Evolutionary conservation across 2,888 invertebrate species (phyloP), one percentile per base, ranked within the genome.

Genomic region (Cataglyphis albicans): DNA sequence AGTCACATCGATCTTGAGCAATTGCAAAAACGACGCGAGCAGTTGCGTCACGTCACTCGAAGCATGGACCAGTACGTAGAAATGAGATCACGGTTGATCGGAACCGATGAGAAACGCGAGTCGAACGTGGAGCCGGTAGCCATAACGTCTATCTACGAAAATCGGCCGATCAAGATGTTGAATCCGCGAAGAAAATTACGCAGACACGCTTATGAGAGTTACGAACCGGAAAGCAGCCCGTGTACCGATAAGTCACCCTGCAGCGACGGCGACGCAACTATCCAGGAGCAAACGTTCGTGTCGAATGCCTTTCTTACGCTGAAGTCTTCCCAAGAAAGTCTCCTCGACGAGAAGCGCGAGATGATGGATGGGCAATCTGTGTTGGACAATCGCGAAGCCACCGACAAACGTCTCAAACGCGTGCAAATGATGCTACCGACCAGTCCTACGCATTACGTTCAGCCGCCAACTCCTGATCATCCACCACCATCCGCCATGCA

Each of bases 381-480:
- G 25, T 81, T 81, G 9, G 93, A 92, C 21, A 85, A 76, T 18
- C 90, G 88, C 12, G 92, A 93, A 72, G 93, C 93, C 15, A 93
- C 92, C 6, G 94, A 94, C 89, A 95, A 94, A 93, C 91, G 92
- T 88, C 91, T 92, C 81, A 92, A 89, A 85, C 91, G 89, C 90
- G 95, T 91, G 88, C 95, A 93, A 87, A 95, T 95, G 94, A 91
- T 95, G 35, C 94, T 96, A 89, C 98, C 98, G 0, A 95, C 98
- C 90, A 98, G 98, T 90, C 98, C 98, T 29, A 98, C 98, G 68
- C 98, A 98, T 93, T 98, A 98, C 92, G 96, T 97, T 75, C 98
- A 98, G 95, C 98, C 98, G 15, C 98, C 98, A 12, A 99, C 98
- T 15, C 98, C 98, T 0, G 98, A 98, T 91, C 98, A 98, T 95